Percentiles rank a stretch among this genome's conserved stretches.
phyloP scores from a whole-genome alignment of 2,888 invertebrate genomes.

The Apomyelois bistriatella region DNA sequence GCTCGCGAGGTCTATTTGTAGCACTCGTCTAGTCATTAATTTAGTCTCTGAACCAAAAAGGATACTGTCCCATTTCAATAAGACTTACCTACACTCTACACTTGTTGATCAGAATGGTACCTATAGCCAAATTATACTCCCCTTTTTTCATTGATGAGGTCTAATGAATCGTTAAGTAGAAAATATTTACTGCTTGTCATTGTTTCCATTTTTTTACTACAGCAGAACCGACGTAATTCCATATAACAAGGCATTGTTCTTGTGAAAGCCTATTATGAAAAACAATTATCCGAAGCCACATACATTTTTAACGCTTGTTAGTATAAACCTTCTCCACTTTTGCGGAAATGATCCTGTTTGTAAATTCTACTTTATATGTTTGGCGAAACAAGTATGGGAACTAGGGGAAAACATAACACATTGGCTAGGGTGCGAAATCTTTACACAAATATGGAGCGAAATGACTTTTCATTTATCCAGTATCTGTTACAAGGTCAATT shows the following conservation, averaged over 20 bases:
- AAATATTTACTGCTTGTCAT: constrained; percentile 5
- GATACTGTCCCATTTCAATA: no score
- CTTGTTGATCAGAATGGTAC: no score
- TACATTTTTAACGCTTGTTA: constrained; percentile 37
- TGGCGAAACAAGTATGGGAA: neutral
- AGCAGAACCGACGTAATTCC: constrained; percentile 19
- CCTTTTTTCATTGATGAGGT: neutral
- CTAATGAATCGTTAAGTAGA: neutral
- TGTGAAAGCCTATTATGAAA: constrained; percentile 38
- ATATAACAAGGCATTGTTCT: constrained; percentile 51
- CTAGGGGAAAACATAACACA: no score
- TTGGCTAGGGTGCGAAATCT: no score
- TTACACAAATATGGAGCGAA: no score
- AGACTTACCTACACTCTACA: no score
- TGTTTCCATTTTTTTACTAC: constrained; percentile 7
- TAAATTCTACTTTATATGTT: constrained; percentile 24
- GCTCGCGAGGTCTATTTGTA: no score
- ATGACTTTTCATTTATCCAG: no score
- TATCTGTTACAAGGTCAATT: no score
- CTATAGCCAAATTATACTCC: neutral
- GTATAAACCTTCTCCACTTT: constrained; percentile 28
- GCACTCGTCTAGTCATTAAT: no score
- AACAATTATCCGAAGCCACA: constrained; percentile 42
- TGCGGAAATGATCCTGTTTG: constrained; percentile 27
- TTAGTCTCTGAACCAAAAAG: no score